These are phyloP conservation scores for Butorides virescens DNA, from an alignment of 2,113 vertebrate species.

Conservation along the genomic window DNA sequence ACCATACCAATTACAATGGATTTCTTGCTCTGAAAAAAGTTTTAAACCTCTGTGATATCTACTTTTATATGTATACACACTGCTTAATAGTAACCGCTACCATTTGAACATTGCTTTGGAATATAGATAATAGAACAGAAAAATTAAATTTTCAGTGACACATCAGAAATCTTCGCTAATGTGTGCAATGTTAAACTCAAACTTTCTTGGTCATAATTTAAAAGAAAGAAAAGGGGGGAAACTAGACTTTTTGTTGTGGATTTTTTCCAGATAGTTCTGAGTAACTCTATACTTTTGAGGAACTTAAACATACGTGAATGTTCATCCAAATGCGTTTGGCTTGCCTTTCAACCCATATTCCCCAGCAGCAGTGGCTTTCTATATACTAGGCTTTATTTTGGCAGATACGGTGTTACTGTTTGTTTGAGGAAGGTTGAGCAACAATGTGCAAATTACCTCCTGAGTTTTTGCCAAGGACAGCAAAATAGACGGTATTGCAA, in stretches of 20 bases:
- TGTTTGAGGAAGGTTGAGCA: not conserved
- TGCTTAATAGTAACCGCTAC: not conserved
- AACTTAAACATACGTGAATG: not conserved
- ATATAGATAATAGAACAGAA: not conserved
- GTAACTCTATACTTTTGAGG: not conserved
- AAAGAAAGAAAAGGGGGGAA: not conserved
- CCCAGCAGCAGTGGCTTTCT: not conserved
- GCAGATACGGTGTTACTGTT: not conserved
- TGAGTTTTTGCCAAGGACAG: not conserved
- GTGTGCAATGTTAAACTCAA: not conserved
- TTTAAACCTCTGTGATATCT: not conserved
- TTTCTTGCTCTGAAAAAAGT: not conserved
- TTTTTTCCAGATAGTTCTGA: not conserved
- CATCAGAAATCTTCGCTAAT: not conserved
- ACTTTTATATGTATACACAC: not conserved
- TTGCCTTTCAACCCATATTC: not conserved
- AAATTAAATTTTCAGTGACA: not conserved
- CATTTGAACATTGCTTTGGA: not conserved
- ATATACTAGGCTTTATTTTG: not conserved
- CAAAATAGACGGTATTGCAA: not conserved
- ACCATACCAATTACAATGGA: fast-evolving
- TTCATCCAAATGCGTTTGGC: not conserved
- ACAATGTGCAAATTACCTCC: not conserved
- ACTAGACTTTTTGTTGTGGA: not conserved
- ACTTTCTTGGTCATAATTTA: not conserved